Percentiles rank a stretch among this genome's conserved stretches.
phyloP scores from a whole-genome alignment of 2,888 invertebrate species.

The Epistrophella euchroma region DNA sequence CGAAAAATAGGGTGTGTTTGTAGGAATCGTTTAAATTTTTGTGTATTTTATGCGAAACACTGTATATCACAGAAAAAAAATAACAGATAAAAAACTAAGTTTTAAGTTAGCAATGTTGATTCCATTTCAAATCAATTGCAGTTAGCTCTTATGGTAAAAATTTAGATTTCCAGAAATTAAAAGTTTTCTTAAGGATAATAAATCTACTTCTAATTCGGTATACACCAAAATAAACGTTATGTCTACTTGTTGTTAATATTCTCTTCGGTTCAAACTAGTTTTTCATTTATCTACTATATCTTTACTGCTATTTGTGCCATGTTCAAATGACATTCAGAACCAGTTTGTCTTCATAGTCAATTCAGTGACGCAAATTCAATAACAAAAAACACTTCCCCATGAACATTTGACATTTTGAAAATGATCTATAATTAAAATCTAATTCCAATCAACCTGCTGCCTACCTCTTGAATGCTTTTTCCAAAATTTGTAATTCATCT shows the following conservation, averaged over 20 bases:
- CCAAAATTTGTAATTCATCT: constrained; percentile 83
- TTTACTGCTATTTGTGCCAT: not conserved
- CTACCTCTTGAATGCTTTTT: constrained; percentile 85
- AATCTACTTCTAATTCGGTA: too few relatives aligned
- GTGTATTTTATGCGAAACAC: too few relatives aligned
- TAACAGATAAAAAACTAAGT: too few relatives aligned
- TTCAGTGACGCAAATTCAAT: not conserved
- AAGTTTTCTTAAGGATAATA: too few relatives aligned
- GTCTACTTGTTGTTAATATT: not conserved
- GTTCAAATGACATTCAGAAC: constrained; percentile 19
- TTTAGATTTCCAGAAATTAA: too few relatives aligned
- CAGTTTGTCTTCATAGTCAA: not conserved
- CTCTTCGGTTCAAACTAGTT: not conserved
- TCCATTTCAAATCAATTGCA: too few relatives aligned
- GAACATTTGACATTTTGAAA: not conserved
- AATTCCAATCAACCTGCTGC: not conserved
- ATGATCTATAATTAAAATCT: not conserved
- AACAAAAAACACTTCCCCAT: not conserved
- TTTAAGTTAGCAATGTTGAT: too few relatives aligned
- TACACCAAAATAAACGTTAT: too few relatives aligned
- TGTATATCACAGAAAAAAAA: too few relatives aligned
- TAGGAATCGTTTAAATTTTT: too few relatives aligned
- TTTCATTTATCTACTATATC: not conserved
- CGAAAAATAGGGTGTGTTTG: too few relatives aligned
- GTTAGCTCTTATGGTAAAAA: too few relatives aligned